These are phyloP conservation scores for Zaprionus inermis DNA, from an alignment of 1,140 invertebrate species.

Conservation along the genomic window DNA sequence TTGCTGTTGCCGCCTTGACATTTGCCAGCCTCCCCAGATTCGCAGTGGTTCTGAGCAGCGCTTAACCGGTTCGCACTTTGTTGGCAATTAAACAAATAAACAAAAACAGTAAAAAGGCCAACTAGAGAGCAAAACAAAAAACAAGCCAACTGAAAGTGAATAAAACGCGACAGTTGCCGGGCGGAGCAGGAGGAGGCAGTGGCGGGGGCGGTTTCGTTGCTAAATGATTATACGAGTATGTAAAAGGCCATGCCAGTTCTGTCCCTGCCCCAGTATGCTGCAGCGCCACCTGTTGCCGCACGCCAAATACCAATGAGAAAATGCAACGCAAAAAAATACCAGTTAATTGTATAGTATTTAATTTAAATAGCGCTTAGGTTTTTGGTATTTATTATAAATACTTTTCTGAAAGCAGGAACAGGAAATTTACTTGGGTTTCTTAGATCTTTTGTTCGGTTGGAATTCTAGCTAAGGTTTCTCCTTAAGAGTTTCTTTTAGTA, in stretches of 20 bases:
- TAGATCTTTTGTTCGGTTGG: not conserved
- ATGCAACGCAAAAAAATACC: not conserved
- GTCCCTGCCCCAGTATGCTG: constrained; percentile 32
- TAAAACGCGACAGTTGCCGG: constrained; percentile 17
- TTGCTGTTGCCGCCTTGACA: constrained; percentile 56
- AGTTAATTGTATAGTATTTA: not conserved
- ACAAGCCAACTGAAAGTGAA: constrained; percentile 15
- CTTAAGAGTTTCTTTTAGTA: not conserved
- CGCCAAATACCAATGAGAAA: constrained; percentile 9
- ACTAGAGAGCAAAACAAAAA: constrained; percentile 11
- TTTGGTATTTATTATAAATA: not conserved
- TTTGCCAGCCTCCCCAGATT: constrained; percentile 51
- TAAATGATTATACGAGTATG: not conserved
- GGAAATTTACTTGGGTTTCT: not conserved
- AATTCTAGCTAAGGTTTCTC: not conserved
- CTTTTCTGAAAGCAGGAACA: constrained; percentile 5
- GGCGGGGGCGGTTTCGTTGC: too few relatives aligned
- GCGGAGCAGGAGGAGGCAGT: not conserved
- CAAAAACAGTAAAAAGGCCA: constrained; percentile 31
- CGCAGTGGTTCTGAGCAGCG: constrained; percentile 44
- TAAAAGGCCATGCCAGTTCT: constrained; percentile 12
- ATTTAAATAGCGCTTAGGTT: not conserved
- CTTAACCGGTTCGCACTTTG: constrained; percentile 59
- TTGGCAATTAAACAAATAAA: constrained; percentile 63
- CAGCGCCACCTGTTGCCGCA: constrained; percentile 18